Evolutionary conservation across 1,140 invertebrate species (phyloP), one percentile per base, ranked within the genome.

Genomic region (Drosophila setifemur): DNA sequence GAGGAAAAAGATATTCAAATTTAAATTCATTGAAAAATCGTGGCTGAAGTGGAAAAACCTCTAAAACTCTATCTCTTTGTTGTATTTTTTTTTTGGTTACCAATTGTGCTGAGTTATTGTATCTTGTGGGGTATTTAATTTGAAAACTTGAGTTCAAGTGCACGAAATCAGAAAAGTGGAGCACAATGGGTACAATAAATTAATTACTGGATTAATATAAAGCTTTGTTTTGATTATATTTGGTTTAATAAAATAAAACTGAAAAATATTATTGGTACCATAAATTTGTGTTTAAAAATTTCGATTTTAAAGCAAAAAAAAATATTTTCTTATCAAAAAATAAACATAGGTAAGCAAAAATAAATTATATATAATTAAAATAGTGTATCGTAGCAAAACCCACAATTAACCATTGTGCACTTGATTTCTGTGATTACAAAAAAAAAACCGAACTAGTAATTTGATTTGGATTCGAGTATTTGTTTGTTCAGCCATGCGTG

Each of bases 71-170:
- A 16, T 7, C 18, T 67, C 63, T 37, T 33, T 12, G 33, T 54
- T 63, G 42, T 63, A 55, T 26, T 29, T 14, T 42, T 29, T 50
- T 43, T 21, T 39, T 25, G n/a, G n/a, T n/a, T n/a, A n/a, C n/a
- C n/a, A n/a, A n/a, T n/a, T n/a, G n/a, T 5, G 26, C 33, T 63
- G 23, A 21, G 21, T 50, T 44, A 16, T 33, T 63, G 53, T 33
- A 12, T 47, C 11, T 40, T 37, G 23, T 35, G 42, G 40, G 35
- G 39, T 47, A 73, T 54, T 73, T 61, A 49, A 63, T 64, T 73
- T 60, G 48, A 14, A 21, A 29, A 49, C 61, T 64, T 25, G 58
- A 70, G 63, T 78, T 83, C 73, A 78, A 83, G 78, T 73, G 79
- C 73, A 73, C 58, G 39, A 79, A 63, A 19, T 64, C 11, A 28